These are phyloP conservation scores for Oenanthe melanoleuca DNA, from an alignment of 2,113 vertebrate genomes.

Conservation along the genomic window DNA sequence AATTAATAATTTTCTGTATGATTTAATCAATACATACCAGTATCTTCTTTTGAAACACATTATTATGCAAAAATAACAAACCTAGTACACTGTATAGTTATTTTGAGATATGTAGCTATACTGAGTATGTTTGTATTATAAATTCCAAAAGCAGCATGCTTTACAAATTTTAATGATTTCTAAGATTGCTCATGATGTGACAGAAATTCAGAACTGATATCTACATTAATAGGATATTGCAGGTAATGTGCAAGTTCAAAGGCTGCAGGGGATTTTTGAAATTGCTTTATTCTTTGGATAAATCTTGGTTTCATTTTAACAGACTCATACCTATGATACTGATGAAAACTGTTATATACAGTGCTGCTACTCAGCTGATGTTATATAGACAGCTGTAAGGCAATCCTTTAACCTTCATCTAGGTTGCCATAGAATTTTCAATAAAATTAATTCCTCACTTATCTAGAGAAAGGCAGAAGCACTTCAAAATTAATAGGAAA, in stretches of 20 bases:
- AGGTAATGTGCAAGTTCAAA: conserved; percentile 6
- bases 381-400: neutral
- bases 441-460: neutral
- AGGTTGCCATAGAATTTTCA: neutral
- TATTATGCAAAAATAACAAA: conserved; percentile 7
- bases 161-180: neutral
- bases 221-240: neutral
- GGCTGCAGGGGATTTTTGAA: neutral
- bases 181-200: neutral
- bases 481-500: neutral
- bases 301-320: neutral
- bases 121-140: neutral
- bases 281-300: conserved; percentile 5
- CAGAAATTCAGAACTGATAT: neutral
- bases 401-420: neutral
- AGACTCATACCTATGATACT: neutral
- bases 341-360: neutral
- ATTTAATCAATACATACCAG: neutral
- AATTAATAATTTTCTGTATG: conserved; percentile 19
- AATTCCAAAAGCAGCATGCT: neutral
- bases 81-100: neutral
- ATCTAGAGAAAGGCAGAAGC: neutral
- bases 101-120: neutral
- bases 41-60: neutral
- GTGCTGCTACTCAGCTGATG: neutral